Evolutionary conservation across 2,797 vertebrate species (phyloP).

Genomic region (Coregonus ussuriensis): DNA sequence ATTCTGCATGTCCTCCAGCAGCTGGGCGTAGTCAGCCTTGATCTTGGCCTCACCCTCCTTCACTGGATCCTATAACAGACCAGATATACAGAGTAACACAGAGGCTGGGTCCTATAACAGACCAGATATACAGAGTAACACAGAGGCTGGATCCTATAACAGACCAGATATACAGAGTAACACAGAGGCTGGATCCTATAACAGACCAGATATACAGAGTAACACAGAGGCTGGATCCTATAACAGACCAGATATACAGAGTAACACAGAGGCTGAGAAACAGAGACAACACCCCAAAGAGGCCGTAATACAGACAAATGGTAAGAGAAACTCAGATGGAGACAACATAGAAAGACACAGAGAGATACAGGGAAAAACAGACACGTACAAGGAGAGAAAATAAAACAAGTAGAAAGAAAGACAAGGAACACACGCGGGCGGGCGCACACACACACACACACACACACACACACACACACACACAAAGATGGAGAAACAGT

Average conservation of each 20-base stretch:
- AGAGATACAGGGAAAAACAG: neutral
- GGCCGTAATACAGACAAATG: neutral
- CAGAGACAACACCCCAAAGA: neutral
- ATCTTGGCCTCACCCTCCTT: conserved; percentile 89
- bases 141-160: conserved; percentile 73
- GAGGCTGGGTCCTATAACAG: conserved; percentile 71
- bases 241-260: conserved; percentile 34
- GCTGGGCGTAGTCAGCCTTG: conserved; percentile 85
- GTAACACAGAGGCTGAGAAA: neutral
- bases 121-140: neutral
- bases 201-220: conserved; percentile 27
- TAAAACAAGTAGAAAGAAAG: neutral
- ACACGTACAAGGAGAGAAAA: neutral
- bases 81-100: neutral
- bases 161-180: neutral
- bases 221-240: conserved; percentile 67
- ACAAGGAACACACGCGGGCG: neutral
- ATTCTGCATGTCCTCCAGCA: conserved; percentile 90
- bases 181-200: conserved; percentile 84
- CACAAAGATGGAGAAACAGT: neutral
- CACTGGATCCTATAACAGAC: conserved; percentile 81
- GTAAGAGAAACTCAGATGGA: neutral
- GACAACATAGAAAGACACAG: neutral
- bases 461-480: neutral
- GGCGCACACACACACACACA: neutral